These are phyloP conservation scores for Castor canadensis DNA, from an alignment of 2,113 vertebrate genomes.

Conservation along the genomic window DNA sequence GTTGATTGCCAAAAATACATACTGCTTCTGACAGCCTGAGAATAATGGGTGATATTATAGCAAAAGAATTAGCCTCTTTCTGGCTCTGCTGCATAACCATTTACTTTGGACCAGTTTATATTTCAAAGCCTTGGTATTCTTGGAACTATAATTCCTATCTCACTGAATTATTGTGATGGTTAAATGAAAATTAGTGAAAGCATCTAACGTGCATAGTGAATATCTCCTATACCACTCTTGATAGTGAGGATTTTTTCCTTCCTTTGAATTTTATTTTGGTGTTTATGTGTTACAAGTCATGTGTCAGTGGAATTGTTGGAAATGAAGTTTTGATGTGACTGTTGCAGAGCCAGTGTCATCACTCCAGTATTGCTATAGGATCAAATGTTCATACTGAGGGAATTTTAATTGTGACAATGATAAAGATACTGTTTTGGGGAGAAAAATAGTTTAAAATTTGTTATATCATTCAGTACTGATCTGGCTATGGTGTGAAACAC, in stretches of 20 bases:
- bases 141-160: neutral
- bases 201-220: neutral
- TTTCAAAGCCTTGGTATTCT: slow-evolving; percentile 2
- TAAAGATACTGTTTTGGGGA: neutral
- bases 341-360: neutral
- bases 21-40: neutral
- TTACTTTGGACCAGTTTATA: neutral
- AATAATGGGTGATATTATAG: neutral
- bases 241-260: neutral
- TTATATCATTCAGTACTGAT: neutral
- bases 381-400: neutral
- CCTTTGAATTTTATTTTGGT: neutral
- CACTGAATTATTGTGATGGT: neutral
- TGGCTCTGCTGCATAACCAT: neutral
- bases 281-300: neutral
- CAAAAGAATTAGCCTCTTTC: neutral
- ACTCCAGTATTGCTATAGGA: neutral
- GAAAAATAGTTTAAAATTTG: neutral
- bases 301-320: neutral
- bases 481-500: neutral
- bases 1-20: neutral
- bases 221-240: neutral
- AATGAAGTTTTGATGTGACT: neutral
- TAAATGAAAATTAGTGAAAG: neutral
- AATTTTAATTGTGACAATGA: neutral